Evolutionary conservation across 2,113 vertebrate genomes (phyloP).

Genomic region (Promerops cafer): DNA sequence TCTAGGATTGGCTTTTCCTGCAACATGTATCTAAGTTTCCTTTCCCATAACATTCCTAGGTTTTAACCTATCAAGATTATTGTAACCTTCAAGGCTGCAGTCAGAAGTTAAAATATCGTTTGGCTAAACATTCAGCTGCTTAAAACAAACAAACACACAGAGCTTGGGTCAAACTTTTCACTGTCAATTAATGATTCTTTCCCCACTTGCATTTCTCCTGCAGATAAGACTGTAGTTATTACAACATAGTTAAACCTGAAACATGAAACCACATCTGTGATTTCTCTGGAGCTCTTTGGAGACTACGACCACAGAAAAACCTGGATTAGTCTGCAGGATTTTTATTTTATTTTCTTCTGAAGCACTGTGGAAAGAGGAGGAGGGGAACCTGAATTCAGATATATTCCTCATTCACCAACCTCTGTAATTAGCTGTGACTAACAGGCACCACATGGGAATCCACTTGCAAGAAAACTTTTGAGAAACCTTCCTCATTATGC

Average conservation of each 20-base stretch:
- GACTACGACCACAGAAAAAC: conserved; percentile 10
- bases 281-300: conserved; percentile 46
- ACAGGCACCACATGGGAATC: conserved; percentile 65
- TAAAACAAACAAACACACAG: neutral
- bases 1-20: neutral
- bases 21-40: neutral
- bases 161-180: neutral
- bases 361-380: neutral
- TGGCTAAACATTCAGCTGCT: neutral
- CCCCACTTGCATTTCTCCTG: conserved; percentile 25
- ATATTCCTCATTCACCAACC: conserved; percentile 28
- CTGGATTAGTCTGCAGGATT: conserved; percentile 48
- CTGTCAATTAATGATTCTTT: conserved; percentile 47
- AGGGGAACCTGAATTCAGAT: conserved; percentile 32
- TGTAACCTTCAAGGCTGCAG: neutral
- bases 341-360: conserved; percentile 54
- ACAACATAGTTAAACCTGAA: conserved; percentile 57
- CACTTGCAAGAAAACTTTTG: conserved; percentile 46
- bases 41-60: neutral
- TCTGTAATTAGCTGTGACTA: conserved; percentile 73
- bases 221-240: conserved; percentile 43
- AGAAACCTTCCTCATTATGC: conserved; percentile 4
- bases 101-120: neutral
- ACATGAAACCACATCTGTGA: conserved; percentile 60
- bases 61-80: neutral